Evolutionary conservation across 2,113 vertebrate species (phyloP), one percentile per base, ranked within the genome.

Genomic region (Apaloderma vittatum): DNA sequence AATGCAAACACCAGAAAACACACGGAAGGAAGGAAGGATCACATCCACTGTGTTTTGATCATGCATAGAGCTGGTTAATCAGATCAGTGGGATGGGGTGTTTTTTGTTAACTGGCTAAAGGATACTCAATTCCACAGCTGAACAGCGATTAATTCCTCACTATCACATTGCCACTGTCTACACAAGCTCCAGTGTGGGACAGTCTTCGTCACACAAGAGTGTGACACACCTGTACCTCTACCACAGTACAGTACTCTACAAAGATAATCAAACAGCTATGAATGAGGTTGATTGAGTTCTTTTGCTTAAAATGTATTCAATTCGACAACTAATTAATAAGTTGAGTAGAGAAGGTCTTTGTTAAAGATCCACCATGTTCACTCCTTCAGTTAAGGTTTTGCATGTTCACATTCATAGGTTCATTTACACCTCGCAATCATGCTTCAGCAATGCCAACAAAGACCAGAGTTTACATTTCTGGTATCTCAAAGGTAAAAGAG

Each of bases 371-470:
- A 82, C 87, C 72, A 96, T 51, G n/a, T 52, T 96, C 58, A 89
- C 80, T 74, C 78, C 93, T 97, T 90, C 81, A 93, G 70, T 94
- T 96, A 94, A 96, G 32, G 5, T 94, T 91, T 94, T 90, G 94
- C 90, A 92, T 26, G 68, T 46, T 92, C 72, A 84, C 66, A 91
- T 90, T 91, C 90, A 85, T 54, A 90, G 86, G 92, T 94, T 94
- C 78, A 95, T 94, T 87, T 87, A 94, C 51, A 93, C 73, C 90
- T 97, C 93, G 96, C 91, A 87, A 74, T 91, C 93, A 90, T 96
- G 94, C 94, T 96, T 94, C 88, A 96, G 86, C 78, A 95, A 94
- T 73, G 65, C 86, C 76, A 96, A 83, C 63, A 74, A 92, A 93
- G 88, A 92, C 79, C 86, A 75, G 86, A 67, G 83, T 89, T 97